Base-by-base conservation (phyloP, 2,797 vertebrate species). In the Knipowitschia caucasica region DNA sequence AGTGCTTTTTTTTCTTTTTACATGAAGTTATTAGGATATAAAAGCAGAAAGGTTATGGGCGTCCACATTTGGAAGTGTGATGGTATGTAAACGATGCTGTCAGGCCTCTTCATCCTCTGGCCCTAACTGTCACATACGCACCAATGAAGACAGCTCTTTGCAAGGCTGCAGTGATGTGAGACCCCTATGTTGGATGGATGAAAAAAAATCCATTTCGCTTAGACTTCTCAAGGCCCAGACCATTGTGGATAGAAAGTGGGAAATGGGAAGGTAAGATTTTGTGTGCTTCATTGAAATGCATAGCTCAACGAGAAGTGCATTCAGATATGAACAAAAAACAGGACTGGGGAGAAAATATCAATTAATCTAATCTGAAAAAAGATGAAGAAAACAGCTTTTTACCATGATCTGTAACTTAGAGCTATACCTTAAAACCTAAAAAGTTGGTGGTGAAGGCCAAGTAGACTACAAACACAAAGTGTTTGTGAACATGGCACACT, bases 261-360 rank as follows among this genome's bases (percentile, higher is more conserved):
- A 45, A n/a, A n/a, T n/a, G 70, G 62, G 66, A 62, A 50, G 31
- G 20, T n/a, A n/a, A 27, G 42, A 59, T 81, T 71, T 75, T 86
- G 77, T 83, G 56, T 73, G 61, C 71, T 88, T 87, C 84, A 88
- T 84, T 91, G 75, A 90, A 89, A 91, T 87, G 73, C 81, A 90
- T 77, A 81, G 81, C 72, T 86, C 78, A 72, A 65, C 65, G 17
- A 54, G 66, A 59, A 68, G 57, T 70, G 73, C 61, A 60, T 76
- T 77, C 75, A 78, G 80, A 79, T 85, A 88, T 88, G 85, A 89
- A 83, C 68, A 72, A 64, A 67, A 68, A 73, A 77, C 82, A 77
- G 85, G 77, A 70, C 64, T 72, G 71, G 5, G 68, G 57, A 74
- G 76, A 61, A 86, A 82, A 71, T 65, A 43, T 78, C 81, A 84